Evolutionary conservation across 2,888 invertebrate species (phyloP), one percentile per base, ranked within the genome.

Genomic region (Artemia sinica): DNA sequence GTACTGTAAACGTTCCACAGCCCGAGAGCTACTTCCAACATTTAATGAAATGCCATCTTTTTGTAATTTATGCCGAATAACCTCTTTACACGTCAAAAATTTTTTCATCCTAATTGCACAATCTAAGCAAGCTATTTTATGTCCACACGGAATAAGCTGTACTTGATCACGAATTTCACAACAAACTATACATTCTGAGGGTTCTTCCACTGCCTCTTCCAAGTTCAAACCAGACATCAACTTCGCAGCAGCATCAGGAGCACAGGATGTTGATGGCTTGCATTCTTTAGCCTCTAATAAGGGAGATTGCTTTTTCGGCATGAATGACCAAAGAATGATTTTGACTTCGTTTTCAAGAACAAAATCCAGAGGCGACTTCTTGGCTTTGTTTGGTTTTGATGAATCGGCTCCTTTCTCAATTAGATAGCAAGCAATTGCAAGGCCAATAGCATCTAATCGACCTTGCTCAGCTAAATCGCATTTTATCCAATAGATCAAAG

Each of bases 91-190:
- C 67, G 82, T 80, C 50, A 88, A 77, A 76, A 88, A 88, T 77
- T 86, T 87, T 76, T 87, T 88, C 85, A 89, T 86, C 68, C 87
- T 81, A 14, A 84, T 79, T 67, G 86, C 84, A 76, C 89, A 89
- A 72, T 87, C 87, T 73, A 84, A 84, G 75, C 89, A 89, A 0
- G 85, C 85, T 6, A 87, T 83, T 74, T 83, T 82, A 77, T 89
- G 88, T 68, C 83, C 82, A 76, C 89, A 89, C 0, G 89, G 88
- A 74, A 86, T 84, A 74, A 89, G 84, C 69, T 79, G 80, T 6
- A 87, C 84, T 73, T 81, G 81, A 71, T 84, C 80, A 72, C 82
- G 82, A 6, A 84, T 81, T 75, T 88, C 88, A 63, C 85, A 84
- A 76, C 89, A 89, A 7, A 89, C 84, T 68, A 84, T 79, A 76